phyloP scores from a whole-genome alignment of 2,113 vertebrate species.

The Octodon degus region DNA sequence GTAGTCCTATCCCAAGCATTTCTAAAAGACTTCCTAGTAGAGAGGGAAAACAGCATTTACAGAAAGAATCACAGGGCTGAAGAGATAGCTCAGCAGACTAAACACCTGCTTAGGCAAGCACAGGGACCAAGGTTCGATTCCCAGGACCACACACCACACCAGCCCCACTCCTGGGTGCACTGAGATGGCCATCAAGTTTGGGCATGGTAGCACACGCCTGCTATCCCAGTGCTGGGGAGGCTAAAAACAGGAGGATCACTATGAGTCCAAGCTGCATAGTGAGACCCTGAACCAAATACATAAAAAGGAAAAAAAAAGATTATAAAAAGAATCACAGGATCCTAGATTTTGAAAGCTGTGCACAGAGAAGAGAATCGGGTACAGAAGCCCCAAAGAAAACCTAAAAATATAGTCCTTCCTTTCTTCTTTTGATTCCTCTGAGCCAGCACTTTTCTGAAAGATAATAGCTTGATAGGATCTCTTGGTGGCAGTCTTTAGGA shows the following conservation, averaged over 20 bases:
- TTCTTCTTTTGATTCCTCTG: slow-evolving; percentile 50
- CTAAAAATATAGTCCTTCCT: slow-evolving; percentile 59
- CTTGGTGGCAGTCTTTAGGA: slow-evolving; percentile 61
- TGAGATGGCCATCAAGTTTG: too few species aligned
- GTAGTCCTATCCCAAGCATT: slow-evolving; percentile 6
- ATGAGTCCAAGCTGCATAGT: too few species aligned
- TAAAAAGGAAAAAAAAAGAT: background rate
- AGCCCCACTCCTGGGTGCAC: too few species aligned
- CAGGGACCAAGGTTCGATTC: too few species aligned
- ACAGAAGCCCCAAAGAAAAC: slow-evolving; percentile 34
- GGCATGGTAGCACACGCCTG: too few species aligned
- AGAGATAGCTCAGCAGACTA: too few species aligned
- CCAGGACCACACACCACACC: too few species aligned
- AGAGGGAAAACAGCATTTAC: slow-evolving; percentile 36
- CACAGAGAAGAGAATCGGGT: slow-evolving; percentile 50
- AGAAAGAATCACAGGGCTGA: slow-evolving; percentile 45
- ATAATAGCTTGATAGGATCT: slow-evolving; percentile 50
- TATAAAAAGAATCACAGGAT: slow-evolving; percentile 52
- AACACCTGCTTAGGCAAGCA: too few species aligned
- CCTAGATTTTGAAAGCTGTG: slow-evolving; percentile 36
- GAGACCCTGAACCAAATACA: too few species aligned
- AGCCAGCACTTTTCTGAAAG: slow-evolving; percentile 51
- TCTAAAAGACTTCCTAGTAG: slow-evolving; percentile 55
- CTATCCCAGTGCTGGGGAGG: too few species aligned
- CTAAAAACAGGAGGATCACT: too few species aligned